These are phyloP conservation scores for Myotis planiceps DNA, from an alignment of 2,797 vertebrate species.

Conservation along the genomic window DNA sequence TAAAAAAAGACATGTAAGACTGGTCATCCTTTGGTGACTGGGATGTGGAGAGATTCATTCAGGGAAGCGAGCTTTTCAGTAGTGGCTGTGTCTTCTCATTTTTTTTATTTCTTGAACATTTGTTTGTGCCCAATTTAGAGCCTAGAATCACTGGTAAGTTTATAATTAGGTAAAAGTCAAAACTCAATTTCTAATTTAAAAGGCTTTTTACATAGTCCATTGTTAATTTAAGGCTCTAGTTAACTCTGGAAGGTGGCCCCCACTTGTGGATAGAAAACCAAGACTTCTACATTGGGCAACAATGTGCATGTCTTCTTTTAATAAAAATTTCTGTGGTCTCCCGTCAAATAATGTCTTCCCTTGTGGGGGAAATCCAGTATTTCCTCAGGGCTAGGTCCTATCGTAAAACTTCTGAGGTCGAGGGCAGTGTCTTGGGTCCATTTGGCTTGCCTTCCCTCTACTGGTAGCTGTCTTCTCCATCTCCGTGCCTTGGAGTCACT, in stretches of 20 bases:
- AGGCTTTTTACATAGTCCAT: neutral
- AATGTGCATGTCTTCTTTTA: neutral
- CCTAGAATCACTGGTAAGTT: neutral
- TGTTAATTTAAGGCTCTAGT: neutral
- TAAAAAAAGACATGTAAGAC: neutral
- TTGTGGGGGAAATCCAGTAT: neutral
- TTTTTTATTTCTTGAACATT: neutral
- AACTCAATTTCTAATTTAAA: conserved; percentile 25
- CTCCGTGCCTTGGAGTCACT: neutral
- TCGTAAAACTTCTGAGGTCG: neutral
- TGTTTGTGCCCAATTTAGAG: neutral
- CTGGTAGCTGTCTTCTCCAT: neutral
- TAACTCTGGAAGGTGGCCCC: neutral
- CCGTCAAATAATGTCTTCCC: neutral
- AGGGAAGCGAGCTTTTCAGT: neutral
- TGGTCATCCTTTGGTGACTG: neutral
- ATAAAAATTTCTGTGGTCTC: neutral
- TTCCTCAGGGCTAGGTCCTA: neutral
- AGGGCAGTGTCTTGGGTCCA: neutral
- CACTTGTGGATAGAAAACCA: neutral
- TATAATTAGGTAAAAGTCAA: neutral
- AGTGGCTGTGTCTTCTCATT: neutral
- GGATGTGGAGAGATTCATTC: neutral
- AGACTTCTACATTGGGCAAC: neutral
- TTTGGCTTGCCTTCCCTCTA: neutral